Percentiles rank a stretch among this genome's conserved stretches.
Evolutionary conservation across 2,797 vertebrate species (phyloP).

Genomic region (Catharus ustulatus): DNA sequence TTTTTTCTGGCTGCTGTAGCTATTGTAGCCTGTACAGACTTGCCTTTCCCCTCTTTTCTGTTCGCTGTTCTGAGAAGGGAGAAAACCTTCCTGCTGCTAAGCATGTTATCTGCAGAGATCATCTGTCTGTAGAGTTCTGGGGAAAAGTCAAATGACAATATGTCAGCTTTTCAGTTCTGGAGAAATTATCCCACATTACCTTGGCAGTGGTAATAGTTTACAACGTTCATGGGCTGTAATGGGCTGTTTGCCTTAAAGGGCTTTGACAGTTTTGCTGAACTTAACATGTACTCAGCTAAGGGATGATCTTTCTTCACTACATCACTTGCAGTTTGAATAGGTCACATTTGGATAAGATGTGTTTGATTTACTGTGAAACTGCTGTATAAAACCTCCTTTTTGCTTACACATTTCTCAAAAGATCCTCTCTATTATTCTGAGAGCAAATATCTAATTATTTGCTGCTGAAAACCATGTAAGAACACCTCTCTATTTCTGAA

Average conservation of each 20-base stretch:
- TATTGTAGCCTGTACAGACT: not conserved
- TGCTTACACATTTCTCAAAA: conserved; percentile 13
- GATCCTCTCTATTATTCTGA: conserved; percentile 2
- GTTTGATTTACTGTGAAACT: conserved; percentile 39
- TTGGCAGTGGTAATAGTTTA: conserved; percentile 47
- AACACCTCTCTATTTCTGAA: conserved; percentile 3
- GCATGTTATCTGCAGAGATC: not conserved
- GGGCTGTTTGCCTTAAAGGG: conserved; percentile 40
- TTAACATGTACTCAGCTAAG: conserved; percentile 26
- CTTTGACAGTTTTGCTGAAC: conserved; percentile 51
- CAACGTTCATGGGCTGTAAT: conserved; percentile 17
- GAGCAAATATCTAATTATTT: conserved; percentile 55
- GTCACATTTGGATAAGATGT: conserved; percentile 52
- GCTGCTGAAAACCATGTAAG: conserved; percentile 1
- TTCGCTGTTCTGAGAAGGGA: not conserved
- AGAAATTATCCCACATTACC: conserved; percentile 39
- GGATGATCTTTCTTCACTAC: conserved; percentile 38
- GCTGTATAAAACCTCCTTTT: not conserved
- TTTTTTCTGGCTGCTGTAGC: not conserved
- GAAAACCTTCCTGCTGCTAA: not conserved
- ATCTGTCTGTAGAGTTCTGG: not conserved
- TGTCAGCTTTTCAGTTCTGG: not conserved
- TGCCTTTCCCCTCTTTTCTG: not conserved
- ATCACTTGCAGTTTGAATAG: conserved; percentile 62
- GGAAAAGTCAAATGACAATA: conserved; percentile 32